These are phyloP conservation scores for Saguinus midas DNA, from an alignment of 2,113 vertebrate species.

Conservation along the genomic window DNA sequence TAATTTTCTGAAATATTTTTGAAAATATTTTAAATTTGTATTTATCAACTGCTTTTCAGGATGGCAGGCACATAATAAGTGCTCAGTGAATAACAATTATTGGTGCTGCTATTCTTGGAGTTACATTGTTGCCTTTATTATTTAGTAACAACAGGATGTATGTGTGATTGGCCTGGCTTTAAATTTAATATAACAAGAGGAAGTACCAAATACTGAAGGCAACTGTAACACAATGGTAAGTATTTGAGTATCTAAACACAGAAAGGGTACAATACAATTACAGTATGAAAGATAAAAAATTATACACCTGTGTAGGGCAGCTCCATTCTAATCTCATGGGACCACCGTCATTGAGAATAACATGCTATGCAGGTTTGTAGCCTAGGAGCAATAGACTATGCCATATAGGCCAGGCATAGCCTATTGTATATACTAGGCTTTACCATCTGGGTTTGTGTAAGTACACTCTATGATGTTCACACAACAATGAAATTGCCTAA, in stretches of 20 bases:
- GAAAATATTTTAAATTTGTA: constrained; percentile 14
- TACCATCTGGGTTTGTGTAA: not conserved
- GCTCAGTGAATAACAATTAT: not conserved
- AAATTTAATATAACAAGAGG: too few relatives aligned
- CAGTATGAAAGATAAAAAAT: too few relatives aligned
- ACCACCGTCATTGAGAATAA: not conserved
- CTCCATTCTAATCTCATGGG: too few relatives aligned
- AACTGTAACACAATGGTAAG: too few relatives aligned
- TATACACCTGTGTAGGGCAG: too few relatives aligned
- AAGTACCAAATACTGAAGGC: too few relatives aligned
- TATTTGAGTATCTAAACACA: too few relatives aligned
- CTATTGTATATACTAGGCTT: not conserved
- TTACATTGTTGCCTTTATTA: not conserved
- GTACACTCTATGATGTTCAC: not conserved
- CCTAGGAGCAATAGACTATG: not conserved
- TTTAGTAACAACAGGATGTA: not conserved
- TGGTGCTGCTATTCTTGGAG: not conserved
- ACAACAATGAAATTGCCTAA: not conserved
- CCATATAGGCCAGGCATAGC: not conserved
- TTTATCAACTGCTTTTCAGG: not conserved
- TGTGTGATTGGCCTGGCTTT: not conserved
- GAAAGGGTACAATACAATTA: too few relatives aligned
- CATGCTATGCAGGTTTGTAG: not conserved
- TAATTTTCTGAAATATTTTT: constrained; percentile 39
- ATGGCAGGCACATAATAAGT: not conserved